Evolutionary conservation across 2,888 invertebrate genomes (phyloP).

Genomic region (Nowickia ferox): DNA sequence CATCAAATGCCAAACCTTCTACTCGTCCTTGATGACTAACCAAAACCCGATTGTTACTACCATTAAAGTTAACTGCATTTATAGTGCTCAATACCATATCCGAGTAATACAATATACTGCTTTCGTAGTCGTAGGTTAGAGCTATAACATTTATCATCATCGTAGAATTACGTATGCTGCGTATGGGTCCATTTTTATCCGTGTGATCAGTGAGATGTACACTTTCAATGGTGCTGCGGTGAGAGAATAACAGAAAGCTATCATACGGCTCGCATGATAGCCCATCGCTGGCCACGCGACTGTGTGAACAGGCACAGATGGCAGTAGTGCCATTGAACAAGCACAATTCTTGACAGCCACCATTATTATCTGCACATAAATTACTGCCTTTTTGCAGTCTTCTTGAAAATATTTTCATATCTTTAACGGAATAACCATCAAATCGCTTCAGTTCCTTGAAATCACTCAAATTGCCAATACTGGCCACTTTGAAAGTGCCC

Average conservation of each 20-base stretch:
- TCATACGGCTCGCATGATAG: constrained; percentile 89
- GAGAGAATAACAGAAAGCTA: constrained; percentile 92
- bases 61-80: constrained; percentile 92
- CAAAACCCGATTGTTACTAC: constrained; percentile 88
- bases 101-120: constrained; percentile 91
- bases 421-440: constrained; percentile 88
- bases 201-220: constrained; percentile 89
- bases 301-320: constrained; percentile 93
- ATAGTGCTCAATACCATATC: constrained; percentile 94
- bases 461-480: constrained; percentile 85
- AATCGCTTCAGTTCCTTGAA: constrained; percentile 85
- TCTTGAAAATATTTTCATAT: constrained; percentile 86
- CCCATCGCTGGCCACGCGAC: constrained; percentile 87
- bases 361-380: constrained; percentile 87
- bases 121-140: constrained; percentile 90
- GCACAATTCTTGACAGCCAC: constrained; percentile 91
- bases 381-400: constrained; percentile 86
- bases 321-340: constrained; percentile 87
- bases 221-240: constrained; percentile 91
- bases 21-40: constrained; percentile 91
- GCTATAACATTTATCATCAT: constrained; percentile 94
- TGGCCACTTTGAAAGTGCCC: constrained; percentile 87
- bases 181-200: constrained; percentile 90
- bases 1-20: constrained; percentile 93
- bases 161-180: constrained; percentile 88